A percentile compares a stretch with the other conserved stretches of the same genome.
Evolutionary conservation across 2,113 vertebrate species (phyloP).

Genomic region (Gobio gobio): DNA sequence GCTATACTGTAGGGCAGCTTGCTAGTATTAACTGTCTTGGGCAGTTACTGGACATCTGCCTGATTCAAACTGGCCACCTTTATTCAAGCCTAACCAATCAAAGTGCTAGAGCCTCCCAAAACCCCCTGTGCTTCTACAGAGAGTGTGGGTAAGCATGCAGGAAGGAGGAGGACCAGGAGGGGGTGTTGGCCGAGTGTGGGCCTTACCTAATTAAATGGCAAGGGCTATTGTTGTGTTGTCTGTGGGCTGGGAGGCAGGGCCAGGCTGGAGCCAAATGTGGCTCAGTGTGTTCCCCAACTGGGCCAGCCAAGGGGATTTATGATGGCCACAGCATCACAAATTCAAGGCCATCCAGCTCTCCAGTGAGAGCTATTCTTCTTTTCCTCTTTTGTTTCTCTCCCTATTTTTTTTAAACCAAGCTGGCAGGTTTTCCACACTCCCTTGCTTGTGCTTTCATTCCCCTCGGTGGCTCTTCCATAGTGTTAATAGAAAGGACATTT

Average conservation of each 20-base stretch:
- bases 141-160: constrained; percentile 2
- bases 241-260: constrained; percentile 32
- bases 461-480: constrained; percentile 17
- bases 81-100: constrained; percentile 47
- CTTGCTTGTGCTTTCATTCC: constrained; percentile 28
- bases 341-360: constrained; percentile 28
- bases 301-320: constrained; percentile 45
- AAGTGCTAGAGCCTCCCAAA: constrained; percentile 20
- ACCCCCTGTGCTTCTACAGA: constrained; percentile 12
- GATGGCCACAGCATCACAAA: constrained; percentile 45
- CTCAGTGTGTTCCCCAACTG: constrained; percentile 7
- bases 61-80: constrained; percentile 46
- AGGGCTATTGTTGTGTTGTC: constrained; percentile 53
- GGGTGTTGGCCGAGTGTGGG: constrained; percentile 24
- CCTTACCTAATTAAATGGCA: constrained; percentile 54
- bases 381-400: not conserved
- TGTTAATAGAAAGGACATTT: constrained; percentile 35
- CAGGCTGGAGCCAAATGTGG: constrained; percentile 35
- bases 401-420: not conserved
- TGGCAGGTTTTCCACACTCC: constrained; percentile 10
- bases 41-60: constrained; percentile 34
- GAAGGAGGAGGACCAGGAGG: not conserved
- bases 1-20: not conserved
- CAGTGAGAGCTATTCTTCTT: constrained; percentile 21
- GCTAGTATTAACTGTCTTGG: not conserved